Percentiles rank a stretch among this genome's conserved stretches.
phyloP scores from a whole-genome alignment of 2,888 invertebrate species.

The Apamea sordens region DNA sequence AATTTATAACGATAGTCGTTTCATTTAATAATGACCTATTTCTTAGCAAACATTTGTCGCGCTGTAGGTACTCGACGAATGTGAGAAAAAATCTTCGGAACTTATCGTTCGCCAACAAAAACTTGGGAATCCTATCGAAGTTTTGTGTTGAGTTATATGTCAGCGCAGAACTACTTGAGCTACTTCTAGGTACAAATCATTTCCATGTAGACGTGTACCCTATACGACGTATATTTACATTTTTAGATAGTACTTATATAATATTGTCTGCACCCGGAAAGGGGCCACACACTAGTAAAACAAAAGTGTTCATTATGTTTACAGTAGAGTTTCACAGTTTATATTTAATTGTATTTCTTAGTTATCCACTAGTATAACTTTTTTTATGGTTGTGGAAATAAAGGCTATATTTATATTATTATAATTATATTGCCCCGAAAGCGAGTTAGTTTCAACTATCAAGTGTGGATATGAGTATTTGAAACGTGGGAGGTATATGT shows the following conservation, averaged over 20 bases:
- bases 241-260: not conserved
- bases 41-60: not conserved
- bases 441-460: not conserved
- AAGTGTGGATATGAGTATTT: not conserved
- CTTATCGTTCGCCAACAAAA: not conserved
- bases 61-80: not conserved
- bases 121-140: conserved; percentile 39
- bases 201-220: not conserved
- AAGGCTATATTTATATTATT: not conserved
- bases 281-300: not conserved
- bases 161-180: not conserved
- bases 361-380: not conserved
- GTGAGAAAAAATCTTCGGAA: conserved; percentile 3
- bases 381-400: not conserved
- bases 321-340: not conserved
- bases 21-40: not conserved
- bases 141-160: conserved; percentile 14
- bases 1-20: too few relatives aligned
- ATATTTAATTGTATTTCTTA: not conserved
- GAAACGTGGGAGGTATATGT: not conserved
- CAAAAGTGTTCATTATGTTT: not conserved
- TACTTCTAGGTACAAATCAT: conserved; percentile 5
- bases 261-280: not conserved
- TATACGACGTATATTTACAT: not conserved
- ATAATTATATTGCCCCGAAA: not conserved